Percentiles rank a stretch among this genome's conserved stretches.
Evolutionary conservation across 1,140 invertebrate species (phyloP).

Genomic region (Drosophila gunungcola): DNA sequence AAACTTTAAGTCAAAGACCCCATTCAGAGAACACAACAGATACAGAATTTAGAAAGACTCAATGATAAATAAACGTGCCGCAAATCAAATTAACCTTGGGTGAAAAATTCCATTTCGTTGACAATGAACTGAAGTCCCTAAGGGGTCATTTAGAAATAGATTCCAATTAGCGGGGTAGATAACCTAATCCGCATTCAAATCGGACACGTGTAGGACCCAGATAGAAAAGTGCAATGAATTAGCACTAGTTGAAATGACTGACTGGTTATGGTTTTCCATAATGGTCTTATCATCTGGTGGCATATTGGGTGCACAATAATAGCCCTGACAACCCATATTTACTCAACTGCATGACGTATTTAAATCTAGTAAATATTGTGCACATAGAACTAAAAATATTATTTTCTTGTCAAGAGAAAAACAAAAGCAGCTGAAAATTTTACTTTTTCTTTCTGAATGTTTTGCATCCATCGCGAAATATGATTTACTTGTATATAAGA

Average conservation of each 20-base stretch:
- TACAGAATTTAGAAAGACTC: neutral
- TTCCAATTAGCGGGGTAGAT: constrained; percentile 10
- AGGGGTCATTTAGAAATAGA: constrained; percentile 14
- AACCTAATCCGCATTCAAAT: constrained; percentile 34
- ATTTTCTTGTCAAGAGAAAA: constrained; percentile 19
- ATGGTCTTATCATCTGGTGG: constrained; percentile 42
- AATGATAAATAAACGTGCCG: constrained; percentile 11
- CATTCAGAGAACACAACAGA: neutral
- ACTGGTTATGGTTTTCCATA: constrained; percentile 4
- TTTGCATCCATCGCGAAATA: constrained; percentile 2
- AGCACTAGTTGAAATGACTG: constrained; percentile 16
- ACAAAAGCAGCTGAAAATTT: constrained; percentile 28
- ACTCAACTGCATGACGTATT: constrained; percentile 43
- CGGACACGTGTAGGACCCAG: constrained; percentile 51
- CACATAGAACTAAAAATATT: constrained; percentile 49
- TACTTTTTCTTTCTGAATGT: constrained; percentile 16
- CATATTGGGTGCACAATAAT: constrained; percentile 1
- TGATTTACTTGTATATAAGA: constrained; percentile 34
- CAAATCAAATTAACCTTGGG: constrained; percentile 70
- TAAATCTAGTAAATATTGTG: constrained; percentile 46
- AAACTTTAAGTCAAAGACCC: too few species aligned
- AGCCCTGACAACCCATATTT: constrained; percentile 35
- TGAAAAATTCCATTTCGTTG: constrained; percentile 43
- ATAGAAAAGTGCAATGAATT: constrained; percentile 55
- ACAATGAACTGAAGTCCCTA: constrained; percentile 13